phyloP scores from a whole-genome alignment of 2,113 vertebrate species.

The Brachyhypopomus gauderio region DNA sequence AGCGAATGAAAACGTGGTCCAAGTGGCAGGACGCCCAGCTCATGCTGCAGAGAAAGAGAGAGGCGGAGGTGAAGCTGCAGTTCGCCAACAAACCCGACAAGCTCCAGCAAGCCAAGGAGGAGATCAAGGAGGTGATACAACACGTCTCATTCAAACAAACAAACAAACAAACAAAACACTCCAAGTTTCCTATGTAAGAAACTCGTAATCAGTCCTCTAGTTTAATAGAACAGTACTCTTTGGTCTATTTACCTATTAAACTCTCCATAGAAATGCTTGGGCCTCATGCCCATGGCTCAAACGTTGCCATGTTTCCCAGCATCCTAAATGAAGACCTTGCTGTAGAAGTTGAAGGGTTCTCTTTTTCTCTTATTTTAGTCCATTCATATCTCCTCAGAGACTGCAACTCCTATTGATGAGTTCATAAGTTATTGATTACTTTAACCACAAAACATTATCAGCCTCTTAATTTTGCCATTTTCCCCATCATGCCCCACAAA shows the following conservation, averaged over 20 bases:
- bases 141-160: not conserved
- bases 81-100: constrained; percentile 96
- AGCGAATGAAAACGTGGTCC: constrained; percentile 96
- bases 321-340: constrained; percentile 3
- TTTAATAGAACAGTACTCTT: too few relatives aligned
- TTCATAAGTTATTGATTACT: constrained; percentile 62
- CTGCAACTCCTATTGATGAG: constrained; percentile 31
- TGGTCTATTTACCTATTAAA: not conserved
- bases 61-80: constrained; percentile 95
- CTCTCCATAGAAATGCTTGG: too few relatives aligned
- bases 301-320: not conserved
- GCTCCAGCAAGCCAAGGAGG: constrained; percentile 95
- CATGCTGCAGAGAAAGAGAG: constrained; percentile 93
- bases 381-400: constrained; percentile 31
- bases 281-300: not conserved
- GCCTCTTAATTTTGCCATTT: constrained; percentile 84
- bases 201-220: not conserved
- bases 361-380: constrained; percentile 14
- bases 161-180: not conserved
- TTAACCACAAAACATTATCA: constrained; percentile 64
- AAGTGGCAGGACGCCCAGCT: constrained; percentile 97
- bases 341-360: not conserved
- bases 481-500: constrained; percentile 90
- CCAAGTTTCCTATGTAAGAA: too few relatives aligned
- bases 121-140: constrained; percentile 91